Base-by-base conservation (phyloP, 2,888 invertebrate genomes). In the Trichopoda pennipes region DNA sequence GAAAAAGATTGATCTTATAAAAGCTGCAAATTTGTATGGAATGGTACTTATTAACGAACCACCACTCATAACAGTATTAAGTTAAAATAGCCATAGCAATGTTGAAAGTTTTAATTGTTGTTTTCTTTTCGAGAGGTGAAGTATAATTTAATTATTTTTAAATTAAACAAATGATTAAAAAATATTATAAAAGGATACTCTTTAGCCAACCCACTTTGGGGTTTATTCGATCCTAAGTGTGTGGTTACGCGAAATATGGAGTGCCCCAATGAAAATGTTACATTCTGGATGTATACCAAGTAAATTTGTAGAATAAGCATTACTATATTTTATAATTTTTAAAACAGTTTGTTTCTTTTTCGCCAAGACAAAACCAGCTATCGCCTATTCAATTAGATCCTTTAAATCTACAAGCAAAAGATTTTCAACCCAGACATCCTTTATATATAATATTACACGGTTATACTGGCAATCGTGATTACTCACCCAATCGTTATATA, bases 241-340 rank as follows among this genome's bases (percentile, higher is more conserved):
- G 86, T 87, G 61, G 85, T 86, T 17, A 85, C 85, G 12, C 81
- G 72, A 7, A 51, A 47, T 17, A 66, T 7, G 6, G 47, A 85
- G 64, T 94, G 94, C 87, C 94, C 94, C 0, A 93, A 94, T 86
- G 85, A 90, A 85, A 93, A 94, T 86, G 89, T 94, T 1, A 93
- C 93, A 9, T 94, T 93, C 88, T 94, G 93, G 93, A 87, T 94
- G 0, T 94, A 94, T 85, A 93, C 93, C 8, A 93, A 92, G 94
- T 94, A 89, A 91, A 88, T 84, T 7, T 4, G 6, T 19, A 23
- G 8, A 51, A 23, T 63, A 56, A 49, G 6, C 17, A 49, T 3
- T 12, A 10, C 6, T 35, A 47, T 4, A 32, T 49, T 21, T 42
- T 16, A 51, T 38, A 38, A 38, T 35, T 7, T 66, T 60, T 23